These are phyloP conservation scores for Antheraea mylitta DNA, from an alignment of 1,140 invertebrate genomes.

Conservation along the genomic window DNA sequence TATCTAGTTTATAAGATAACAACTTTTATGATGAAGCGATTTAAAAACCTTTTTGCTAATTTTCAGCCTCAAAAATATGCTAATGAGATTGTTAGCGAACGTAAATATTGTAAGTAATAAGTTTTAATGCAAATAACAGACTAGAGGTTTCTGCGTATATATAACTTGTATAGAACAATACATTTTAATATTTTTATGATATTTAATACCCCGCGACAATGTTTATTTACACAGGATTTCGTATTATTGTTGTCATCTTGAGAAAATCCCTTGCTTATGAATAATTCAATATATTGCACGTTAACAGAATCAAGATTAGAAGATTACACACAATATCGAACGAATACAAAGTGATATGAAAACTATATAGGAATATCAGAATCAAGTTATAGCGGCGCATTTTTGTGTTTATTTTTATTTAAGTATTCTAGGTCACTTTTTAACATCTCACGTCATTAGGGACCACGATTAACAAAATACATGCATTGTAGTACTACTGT, in stretches of 20 bases:
- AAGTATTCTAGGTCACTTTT: no score
- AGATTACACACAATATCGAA: conserved; percentile 1
- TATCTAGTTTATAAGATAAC: no score
- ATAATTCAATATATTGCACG: conserved; percentile 3
- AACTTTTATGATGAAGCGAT: no score
- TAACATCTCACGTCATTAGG: no score
- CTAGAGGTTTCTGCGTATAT: no score
- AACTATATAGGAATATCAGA: not conserved
- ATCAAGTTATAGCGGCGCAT: not conserved
- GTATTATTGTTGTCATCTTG: not conserved
- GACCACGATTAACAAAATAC: no score
- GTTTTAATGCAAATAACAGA: no score
- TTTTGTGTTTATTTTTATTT: not conserved
- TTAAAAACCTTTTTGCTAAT: no score
- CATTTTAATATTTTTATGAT: not conserved
- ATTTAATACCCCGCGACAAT: not conserved
- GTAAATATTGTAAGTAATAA: no score
- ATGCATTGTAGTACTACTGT: no score
- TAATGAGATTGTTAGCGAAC: no score
- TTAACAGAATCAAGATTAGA: conserved; percentile 3
- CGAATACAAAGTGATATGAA: not conserved
- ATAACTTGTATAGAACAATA: not conserved
- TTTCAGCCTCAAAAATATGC: no score
- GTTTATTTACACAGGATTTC: not conserved
- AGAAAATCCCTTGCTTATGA: conserved; percentile 1